Percentiles rank a stretch among this genome's conserved stretches.
Evolutionary conservation across 2,888 invertebrate genomes (phyloP).

Genomic region (Macaria notata): DNA sequence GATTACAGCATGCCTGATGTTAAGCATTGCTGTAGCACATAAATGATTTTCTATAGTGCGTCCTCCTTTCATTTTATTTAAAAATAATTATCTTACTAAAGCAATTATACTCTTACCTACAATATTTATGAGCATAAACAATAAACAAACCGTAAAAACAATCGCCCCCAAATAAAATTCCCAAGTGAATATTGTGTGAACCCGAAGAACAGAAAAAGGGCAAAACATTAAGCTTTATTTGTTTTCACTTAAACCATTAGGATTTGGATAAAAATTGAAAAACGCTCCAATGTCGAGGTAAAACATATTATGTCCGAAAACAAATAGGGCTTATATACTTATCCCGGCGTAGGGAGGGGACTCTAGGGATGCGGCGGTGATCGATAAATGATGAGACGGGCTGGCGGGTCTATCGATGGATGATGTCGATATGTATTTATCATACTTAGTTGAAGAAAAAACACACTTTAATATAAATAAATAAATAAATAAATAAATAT

Average conservation of each 20-base stretch:
- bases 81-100: no score
- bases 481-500: no score
- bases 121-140: neutral
- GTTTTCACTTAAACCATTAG: constrained; percentile 37
- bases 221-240: constrained; percentile 35
- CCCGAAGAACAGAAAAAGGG: constrained; percentile 13
- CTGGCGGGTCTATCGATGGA: no score
- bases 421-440: no score
- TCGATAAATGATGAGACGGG: neutral
- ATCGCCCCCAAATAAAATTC: no score
- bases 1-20: no score
- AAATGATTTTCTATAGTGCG: no score
- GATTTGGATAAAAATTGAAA: constrained; percentile 38
- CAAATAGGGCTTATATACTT: constrained; percentile 31
- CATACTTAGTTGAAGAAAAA: no score
- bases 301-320: constrained; percentile 37
- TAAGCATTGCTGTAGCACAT: no score
- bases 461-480: neutral
- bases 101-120: no score
- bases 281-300: constrained; percentile 30
- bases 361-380: constrained; percentile 1
- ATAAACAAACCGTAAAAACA: neutral
- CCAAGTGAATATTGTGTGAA: constrained; percentile 1
- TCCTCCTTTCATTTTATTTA: no score
- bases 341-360: constrained; percentile 26